Evolutionary conservation across 2,797 vertebrate species (phyloP), one percentile per base, ranked within the genome.

Genomic region (Melanotaenia pygmaea): DNA sequence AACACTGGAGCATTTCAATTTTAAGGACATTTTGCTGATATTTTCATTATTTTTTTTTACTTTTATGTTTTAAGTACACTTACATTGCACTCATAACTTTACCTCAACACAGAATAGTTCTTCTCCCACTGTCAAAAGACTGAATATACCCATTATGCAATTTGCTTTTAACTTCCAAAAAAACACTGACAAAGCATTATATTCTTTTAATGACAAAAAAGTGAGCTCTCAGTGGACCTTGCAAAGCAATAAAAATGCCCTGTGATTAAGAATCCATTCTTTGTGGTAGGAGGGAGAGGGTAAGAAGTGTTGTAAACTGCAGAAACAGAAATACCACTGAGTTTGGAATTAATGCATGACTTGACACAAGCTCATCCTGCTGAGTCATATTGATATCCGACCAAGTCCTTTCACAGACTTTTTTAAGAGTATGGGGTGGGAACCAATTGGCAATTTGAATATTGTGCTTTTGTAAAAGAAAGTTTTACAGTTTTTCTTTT

Each of bases 261-360:
- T 70, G 63, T 67, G 74, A 81, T 72, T 34, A 22, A 82, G 82
- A 77, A 74, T 61, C 30, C 35, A 45, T 47, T n/a, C 59, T 88
- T 77, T 73, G 77, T 68, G 7, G 51, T 14, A 11, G 38, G 34
- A 1, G 18, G 69, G 79, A 72, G 60, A 72, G 73, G 24, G 61
- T 82, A 62, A 70, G 85, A 86, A 67, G 30, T n/a, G 30, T 67
- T 81, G 38, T 56, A 64, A 51, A 78, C 54, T 3, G 12, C 13
- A 67, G 60, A 78, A 75, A 78, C 32, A 76, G 63, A 72, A 64
- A 10, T 11, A 54, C 60, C 26, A 51, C 26, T 59, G 45, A 74
- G 16, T 57, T 71, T 72, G 81, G 45, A 82, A 58, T 37, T 34
- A 61, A 69, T 32, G 54, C 56, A 35, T 24, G 63, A 73, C 69